Conservation (phyloP, 1,140 invertebrate genomes). For the Orchestia grillus region DNA sequence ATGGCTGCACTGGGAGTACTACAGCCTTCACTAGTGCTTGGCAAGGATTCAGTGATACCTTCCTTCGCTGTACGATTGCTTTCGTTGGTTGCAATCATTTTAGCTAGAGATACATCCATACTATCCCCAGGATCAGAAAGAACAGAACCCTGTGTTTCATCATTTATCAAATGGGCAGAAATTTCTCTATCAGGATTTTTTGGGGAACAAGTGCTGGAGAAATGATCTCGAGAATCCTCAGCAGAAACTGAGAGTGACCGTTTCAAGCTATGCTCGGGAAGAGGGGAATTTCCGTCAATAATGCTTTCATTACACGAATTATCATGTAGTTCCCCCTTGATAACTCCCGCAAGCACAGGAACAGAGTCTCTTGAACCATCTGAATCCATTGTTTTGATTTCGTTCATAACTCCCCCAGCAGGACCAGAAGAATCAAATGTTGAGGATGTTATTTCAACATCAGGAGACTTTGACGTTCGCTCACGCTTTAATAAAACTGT, state of each 20-base stretch:
- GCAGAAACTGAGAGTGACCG: background rate
- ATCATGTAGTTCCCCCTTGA: background rate
- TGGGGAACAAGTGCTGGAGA: background rate
- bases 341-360: background rate
- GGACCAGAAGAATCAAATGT: background rate
- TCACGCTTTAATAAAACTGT: background rate
- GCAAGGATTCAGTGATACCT: background rate
- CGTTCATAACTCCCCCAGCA: background rate
- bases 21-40: background rate
- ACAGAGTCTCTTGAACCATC: background rate
- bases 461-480: background rate
- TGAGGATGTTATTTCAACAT: constrained; percentile 10
- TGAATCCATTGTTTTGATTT: background rate
- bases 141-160: background rate
- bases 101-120: background rate
- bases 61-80: background rate
- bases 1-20: background rate
- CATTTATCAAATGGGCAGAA: background rate
- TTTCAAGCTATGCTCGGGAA: background rate
- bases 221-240: background rate
- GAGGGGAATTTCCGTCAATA: background rate
- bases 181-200: background rate
- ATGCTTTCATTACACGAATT: background rate
- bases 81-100: background rate
- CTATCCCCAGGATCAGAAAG: background rate